Base-by-base conservation (phyloP, 2,888 invertebrate genomes). In the Noctua janthe region DNA sequence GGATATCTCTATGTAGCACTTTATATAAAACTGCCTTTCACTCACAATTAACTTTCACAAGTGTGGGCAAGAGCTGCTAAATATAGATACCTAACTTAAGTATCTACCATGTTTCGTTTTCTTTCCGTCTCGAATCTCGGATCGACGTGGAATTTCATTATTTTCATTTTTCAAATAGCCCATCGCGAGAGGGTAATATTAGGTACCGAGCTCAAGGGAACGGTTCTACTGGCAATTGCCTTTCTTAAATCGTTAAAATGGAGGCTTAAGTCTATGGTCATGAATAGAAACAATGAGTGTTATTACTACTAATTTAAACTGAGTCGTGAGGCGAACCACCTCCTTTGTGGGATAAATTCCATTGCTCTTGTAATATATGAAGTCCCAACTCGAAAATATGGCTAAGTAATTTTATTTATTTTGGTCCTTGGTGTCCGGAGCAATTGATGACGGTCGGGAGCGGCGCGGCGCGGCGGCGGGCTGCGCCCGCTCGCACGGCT, bases 391-490 rank as follows among this genome's bases (percentile, higher is more conserved):
- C 84, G 89, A 90, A 91, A 93, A 89, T 91, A 91, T 91, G 88
- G 87, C 88, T 90, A 90, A 88, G 88, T 92, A 90, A 91, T 91
- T 92, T 93, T 91, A 92, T 93, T 92, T 93, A 92, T 90, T 90
- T 83, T 87, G 87, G 85, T 87, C 88, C 89, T 91, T 91, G 90
- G 89, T 88, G 89, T 79, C 88, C 64, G 74, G 80, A 84, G 90
- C 90, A 91, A 94, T 93, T 94, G 93, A 94, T 94, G 92, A 90
- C 91, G 94, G 93, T 93, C 85, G 88, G 87, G 77, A 72, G 77
- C 81, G 80, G 74, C 86, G 87, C 69, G 81, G 74, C 43, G 72
- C 81, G 77, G 73, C 86, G 54, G 70, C 54, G 87, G 86, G 79
- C 84, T 85, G 89, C 89, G 91, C 90, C 90, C 90, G 91, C 89